Base-by-base conservation (phyloP, 2,888 invertebrate genomes). In the Choreutis nemorana region DNA sequence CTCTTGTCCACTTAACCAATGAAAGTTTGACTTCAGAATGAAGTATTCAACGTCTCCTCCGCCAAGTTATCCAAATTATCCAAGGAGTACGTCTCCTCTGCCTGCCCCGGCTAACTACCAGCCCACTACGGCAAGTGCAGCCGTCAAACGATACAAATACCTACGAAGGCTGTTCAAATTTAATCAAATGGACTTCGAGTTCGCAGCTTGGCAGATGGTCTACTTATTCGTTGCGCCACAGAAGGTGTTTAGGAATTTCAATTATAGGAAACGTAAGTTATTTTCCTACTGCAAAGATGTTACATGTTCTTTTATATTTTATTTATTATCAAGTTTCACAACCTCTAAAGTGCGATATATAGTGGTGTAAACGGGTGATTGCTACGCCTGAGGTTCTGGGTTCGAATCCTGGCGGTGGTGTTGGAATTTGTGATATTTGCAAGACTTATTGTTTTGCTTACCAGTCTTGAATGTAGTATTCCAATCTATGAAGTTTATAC, bases 171-270 rank as follows among this genome's bases (percentile, higher is more conserved):
- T 95, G 34, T 81, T 94, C 34, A 91, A 93, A 66, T 95, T 96
- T 57, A 87, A 92, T 53, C 97, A 98, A 77, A 99, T 99, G 98
- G 98, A 99, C 73, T 99, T 99, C 77, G 97, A 99, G 63, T 98
- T 96, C 79, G 98, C 98, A 0, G 81, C 91, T n/a, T 99, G 98
- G 98, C 98, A 99, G 83, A 97, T 98, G 94, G 68, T 97, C 0
- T 97, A 97, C 63, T 79, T 99, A 37, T 92, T 99, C 56, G 83
- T 91, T 32, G 84, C 95, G 1, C 98, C 98, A 9, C 97, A 97
- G 55, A 97, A 95, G 83, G 96, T 99, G 20, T 96, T 96, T 62
- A 86, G 96, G 59, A 97, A 97, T 77, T 97, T 97, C 66, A 91
- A 95, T 55, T 97, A 97, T 80, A 87, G 98, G 61, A 98, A 99